phyloP scores from a whole-genome alignment of 2,797 vertebrate species.

The Pangasius macronema region DNA sequence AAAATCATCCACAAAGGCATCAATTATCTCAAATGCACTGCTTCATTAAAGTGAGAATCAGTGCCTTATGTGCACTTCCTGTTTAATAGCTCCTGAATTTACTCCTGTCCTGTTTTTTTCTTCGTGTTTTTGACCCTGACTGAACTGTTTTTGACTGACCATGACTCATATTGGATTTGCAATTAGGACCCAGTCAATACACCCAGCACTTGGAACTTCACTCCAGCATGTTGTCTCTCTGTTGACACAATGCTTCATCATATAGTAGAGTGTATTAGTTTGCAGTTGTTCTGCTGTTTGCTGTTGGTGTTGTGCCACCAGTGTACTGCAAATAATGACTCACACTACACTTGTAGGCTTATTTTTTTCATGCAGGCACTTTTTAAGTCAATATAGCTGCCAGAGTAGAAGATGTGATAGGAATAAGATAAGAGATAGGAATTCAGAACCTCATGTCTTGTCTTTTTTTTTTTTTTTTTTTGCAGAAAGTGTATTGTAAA shows the following conservation, averaged over 20 bases:
- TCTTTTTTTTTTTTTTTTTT: not conserved
- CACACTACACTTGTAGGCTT: not conserved
- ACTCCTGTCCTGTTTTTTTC: not conserved
- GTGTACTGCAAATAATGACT: not conserved
- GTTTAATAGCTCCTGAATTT: not conserved
- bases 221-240: not conserved
- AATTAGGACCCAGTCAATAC: constrained; percentile 3
- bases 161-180: constrained; percentile 2
- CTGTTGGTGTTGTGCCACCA: not conserved
- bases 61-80: not conserved
- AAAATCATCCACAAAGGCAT: not conserved
- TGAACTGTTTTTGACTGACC: not conserved
- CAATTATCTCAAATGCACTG: constrained; percentile 14
- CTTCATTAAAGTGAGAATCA: not conserved
- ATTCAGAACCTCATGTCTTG: not conserved
- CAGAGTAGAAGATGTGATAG: not conserved
- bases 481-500: not conserved
- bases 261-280: not conserved
- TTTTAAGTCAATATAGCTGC: not conserved
- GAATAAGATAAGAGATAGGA: not conserved
- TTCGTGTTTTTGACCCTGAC: not conserved
- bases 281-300: not conserved
- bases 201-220: not conserved
- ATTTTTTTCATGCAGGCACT: not conserved
- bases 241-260: not conserved